These are phyloP conservation scores for Gobiocypris rarus DNA, from an alignment of 2,113 vertebrate genomes.

Conservation along the genomic window DNA sequence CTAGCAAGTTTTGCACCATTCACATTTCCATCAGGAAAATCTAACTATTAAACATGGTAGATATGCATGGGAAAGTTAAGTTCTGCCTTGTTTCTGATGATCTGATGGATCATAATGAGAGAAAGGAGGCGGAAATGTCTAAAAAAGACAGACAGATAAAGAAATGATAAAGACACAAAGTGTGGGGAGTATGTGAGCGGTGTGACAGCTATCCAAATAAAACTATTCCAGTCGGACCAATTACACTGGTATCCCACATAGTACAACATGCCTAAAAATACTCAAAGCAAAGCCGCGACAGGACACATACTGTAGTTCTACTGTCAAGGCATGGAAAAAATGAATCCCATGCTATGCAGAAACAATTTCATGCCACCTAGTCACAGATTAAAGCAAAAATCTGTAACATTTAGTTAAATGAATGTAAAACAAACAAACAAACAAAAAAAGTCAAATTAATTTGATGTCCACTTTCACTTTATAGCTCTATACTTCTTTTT, in stretches of 20 bases:
- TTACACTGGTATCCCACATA: constrained; percentile 33
- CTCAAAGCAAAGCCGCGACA: not conserved
- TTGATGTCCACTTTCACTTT: too few relatives aligned
- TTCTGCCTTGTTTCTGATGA: constrained; percentile 1
- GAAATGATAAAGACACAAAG: constrained; percentile 34
- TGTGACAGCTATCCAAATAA: constrained; percentile 46
- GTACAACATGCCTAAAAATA: constrained; percentile 31
- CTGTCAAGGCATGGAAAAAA: constrained; percentile 3
- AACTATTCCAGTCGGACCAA: constrained; percentile 37
- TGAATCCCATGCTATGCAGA: constrained; percentile 22
- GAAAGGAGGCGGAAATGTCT: not conserved
- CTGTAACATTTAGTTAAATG: not conserved
- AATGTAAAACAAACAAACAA: not conserved
- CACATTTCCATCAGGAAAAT: not conserved
- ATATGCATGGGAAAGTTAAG: constrained; percentile 31
- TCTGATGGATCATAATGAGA: constrained; percentile 22
- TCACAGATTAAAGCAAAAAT: constrained; percentile 9
- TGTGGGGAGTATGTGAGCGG: constrained; percentile 17
- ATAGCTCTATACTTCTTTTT: not conserved
- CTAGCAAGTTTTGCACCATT: not conserved
- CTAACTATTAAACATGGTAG: constrained; percentile 32
- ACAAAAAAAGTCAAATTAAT: too few relatives aligned
- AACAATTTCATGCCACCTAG: constrained; percentile 40
- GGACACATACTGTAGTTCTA: not conserved
- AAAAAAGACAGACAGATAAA: constrained; percentile 4